phyloP scores from a whole-genome alignment of 2,888 invertebrate species.

The Tanypteryx hageni region DNA sequence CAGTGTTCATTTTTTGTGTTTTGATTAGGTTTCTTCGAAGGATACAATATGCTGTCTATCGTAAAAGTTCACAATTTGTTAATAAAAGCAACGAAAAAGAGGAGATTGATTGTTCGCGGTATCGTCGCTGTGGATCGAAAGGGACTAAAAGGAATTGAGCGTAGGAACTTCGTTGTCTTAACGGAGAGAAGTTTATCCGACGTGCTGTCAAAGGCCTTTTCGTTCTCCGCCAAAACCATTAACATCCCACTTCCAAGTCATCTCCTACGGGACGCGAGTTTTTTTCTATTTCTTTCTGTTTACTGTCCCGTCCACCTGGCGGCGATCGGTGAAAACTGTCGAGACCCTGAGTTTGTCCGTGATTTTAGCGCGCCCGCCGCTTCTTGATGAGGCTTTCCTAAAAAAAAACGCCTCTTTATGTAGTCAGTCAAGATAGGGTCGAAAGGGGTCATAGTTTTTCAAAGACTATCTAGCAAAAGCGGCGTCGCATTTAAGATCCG shows the following conservation, averaged over 20 bases:
- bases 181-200: background rate
- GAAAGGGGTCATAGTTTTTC: background rate
- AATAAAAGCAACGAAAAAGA: background rate
- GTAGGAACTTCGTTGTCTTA: background rate
- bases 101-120: background rate
- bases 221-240: background rate
- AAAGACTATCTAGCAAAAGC: background rate
- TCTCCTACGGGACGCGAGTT: background rate
- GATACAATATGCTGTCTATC: too few species aligned
- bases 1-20: too few species aligned
- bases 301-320: background rate
- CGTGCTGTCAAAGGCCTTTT: conserved; percentile 14
- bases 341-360: background rate
- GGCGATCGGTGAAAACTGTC: conserved; percentile 2
- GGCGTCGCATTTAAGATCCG: background rate
- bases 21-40: too few species aligned
- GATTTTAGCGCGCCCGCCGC: background rate
- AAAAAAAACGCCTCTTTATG: background rate
- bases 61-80: too few species aligned
- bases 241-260: conserved; percentile 7
- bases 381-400: background rate
- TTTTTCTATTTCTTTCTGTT: background rate
- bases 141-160: background rate
- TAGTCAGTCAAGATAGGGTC: background rate
- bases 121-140: background rate